These are phyloP conservation scores for Gallinago undulata DNA, from an alignment of 2,113 vertebrate species.

Conservation along the genomic window DNA sequence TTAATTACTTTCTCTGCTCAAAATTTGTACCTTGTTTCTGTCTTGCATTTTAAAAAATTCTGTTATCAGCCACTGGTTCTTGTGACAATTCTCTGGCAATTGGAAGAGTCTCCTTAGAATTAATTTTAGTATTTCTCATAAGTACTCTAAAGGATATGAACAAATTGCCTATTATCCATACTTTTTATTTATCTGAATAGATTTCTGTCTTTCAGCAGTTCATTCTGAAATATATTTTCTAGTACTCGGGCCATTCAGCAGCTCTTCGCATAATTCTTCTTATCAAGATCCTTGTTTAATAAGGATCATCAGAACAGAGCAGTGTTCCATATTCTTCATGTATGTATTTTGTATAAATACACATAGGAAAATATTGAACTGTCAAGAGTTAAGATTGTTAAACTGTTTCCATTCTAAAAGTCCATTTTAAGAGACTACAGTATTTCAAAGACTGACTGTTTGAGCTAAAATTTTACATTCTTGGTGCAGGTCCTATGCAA, in stretches of 20 bases:
- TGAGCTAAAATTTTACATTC: neutral
- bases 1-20: neutral
- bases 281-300: neutral
- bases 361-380: neutral
- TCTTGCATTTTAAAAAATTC: neutral
- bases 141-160: neutral
- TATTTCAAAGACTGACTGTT: neutral
- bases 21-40: neutral
- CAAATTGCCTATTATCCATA: neutral
- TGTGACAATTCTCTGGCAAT: neutral
- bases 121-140: neutral
- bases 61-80: neutral
- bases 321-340: neutral
- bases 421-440: neutral
- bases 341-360: neutral
- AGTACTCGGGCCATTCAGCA: neutral
- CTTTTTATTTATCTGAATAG: neutral
- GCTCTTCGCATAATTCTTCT: neutral
- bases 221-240: neutral
- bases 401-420: neutral
- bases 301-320: neutral
- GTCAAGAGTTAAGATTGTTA: neutral
- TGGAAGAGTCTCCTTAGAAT: neutral
- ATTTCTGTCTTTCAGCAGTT: neutral
- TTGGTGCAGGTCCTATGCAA: neutral